A percentile compares a stretch with the other conserved stretches of the same genome.
These are phyloP conservation scores for Xerus rutilus DNA, from an alignment of 2,797 vertebrate species.

Conservation along the genomic window DNA sequence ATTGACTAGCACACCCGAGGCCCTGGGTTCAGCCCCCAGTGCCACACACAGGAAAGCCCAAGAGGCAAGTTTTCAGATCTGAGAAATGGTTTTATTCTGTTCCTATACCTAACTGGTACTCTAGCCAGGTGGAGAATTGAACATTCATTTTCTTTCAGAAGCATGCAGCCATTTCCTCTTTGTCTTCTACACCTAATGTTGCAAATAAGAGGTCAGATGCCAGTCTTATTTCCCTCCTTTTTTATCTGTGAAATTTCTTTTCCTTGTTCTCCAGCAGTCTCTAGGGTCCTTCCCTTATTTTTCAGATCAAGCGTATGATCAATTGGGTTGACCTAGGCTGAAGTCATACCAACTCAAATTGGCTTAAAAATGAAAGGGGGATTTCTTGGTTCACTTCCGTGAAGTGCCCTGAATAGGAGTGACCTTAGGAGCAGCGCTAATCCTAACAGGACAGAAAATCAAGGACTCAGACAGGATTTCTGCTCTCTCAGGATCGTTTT, in stretches of 20 bases:
- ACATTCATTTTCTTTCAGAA: neutral
- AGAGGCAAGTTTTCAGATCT: neutral
- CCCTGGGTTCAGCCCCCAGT: neutral
- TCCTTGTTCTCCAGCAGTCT: neutral
- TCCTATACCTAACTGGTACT: neutral
- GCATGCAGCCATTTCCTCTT: neutral
- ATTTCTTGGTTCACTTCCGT: neutral
- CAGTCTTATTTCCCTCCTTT: neutral
- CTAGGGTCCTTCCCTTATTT: neutral
- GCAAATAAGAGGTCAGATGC: neutral
- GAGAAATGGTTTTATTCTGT: neutral
- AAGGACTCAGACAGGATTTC: neutral
- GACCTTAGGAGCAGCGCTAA: neutral
- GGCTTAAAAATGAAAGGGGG: neutral
- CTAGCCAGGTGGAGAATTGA: neutral
- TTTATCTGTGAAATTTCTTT: neutral
- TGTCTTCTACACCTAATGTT: neutral
- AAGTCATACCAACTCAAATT: neutral
- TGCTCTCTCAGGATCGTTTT: neutral
- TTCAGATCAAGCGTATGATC: constrained; percentile 19
- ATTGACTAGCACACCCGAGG: too few relatives aligned
- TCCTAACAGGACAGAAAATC: neutral
- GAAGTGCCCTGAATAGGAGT: neutral
- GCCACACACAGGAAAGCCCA: neutral
- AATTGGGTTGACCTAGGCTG: neutral